Percentiles rank a stretch among this genome's conserved stretches.
Conservation (phyloP, 2,113 vertebrate genomes). For the Eptesicus fuscus region DNA sequence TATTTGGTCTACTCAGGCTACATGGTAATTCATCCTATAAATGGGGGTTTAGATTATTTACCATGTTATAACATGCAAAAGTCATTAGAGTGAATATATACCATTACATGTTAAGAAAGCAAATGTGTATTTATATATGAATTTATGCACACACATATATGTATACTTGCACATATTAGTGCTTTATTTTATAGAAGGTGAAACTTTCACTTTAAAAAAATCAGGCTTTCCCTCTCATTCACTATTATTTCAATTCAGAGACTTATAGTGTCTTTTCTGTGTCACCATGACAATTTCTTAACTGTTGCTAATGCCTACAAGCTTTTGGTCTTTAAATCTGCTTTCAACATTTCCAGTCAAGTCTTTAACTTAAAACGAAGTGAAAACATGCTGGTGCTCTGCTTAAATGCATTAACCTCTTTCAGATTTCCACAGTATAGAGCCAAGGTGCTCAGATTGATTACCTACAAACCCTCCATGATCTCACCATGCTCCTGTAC, state of each 20-base stretch:
- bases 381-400: not conserved
- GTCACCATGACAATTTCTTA: not conserved
- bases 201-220: not conserved
- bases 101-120: not conserved
- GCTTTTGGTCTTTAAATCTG: not conserved
- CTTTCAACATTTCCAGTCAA: not conserved
- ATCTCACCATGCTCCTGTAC: not conserved
- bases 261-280: not conserved
- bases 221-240: not conserved
- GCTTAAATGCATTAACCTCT: not conserved
- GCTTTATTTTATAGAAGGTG: not conserved
- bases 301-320: not conserved
- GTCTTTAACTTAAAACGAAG: not conserved
- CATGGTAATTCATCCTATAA: not conserved
- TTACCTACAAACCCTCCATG: not conserved
- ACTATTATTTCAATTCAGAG: not conserved
- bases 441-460: not conserved
- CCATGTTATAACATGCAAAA: not conserved
- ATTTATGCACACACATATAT: no score
- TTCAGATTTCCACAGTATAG: not conserved
- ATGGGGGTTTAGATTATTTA: not conserved
- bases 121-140: not conserved
- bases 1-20: not conserved
- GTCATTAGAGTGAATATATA: not conserved
- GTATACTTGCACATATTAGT: not conserved